phyloP scores from a whole-genome alignment of 2,797 vertebrate genomes.

The Schizothorax lantsangensis region DNA sequence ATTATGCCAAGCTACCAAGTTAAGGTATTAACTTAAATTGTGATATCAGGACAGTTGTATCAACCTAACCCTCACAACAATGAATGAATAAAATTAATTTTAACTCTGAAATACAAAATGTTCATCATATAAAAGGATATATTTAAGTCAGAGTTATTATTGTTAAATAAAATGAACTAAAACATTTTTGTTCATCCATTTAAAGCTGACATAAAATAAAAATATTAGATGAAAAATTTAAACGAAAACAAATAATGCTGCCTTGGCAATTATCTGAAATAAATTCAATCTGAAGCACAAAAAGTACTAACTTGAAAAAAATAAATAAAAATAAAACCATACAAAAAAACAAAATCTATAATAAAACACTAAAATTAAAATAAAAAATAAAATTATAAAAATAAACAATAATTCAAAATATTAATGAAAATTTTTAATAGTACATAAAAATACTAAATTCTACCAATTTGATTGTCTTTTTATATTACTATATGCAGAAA shows the following conservation, averaged over 20 bases:
- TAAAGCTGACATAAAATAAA: background rate
- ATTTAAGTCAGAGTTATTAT: background rate
- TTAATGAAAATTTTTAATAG: background rate
- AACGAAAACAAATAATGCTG: background rate
- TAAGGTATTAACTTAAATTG: background rate
- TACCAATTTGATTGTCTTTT: background rate
- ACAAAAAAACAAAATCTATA: too few relatives aligned
- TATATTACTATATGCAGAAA: background rate
- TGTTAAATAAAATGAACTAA: background rate
- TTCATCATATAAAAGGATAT: background rate
- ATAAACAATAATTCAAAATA: background rate
- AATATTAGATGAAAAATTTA: background rate
- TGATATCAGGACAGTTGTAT: background rate
- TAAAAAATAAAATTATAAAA: background rate
- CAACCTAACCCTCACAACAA: background rate
- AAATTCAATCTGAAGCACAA: too few relatives aligned
- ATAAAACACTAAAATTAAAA: background rate
- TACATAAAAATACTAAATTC: too few relatives aligned
- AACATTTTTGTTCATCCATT: background rate
- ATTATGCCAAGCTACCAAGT: background rate
- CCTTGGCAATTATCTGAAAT: too few relatives aligned
- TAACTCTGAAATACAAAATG: background rate
- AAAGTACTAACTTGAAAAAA: too few relatives aligned
- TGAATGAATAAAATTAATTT: background rate
- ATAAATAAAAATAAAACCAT: too few relatives aligned